Conservation (phyloP, 2,888 invertebrate species). For the Camptogramma bilineatum region DNA sequence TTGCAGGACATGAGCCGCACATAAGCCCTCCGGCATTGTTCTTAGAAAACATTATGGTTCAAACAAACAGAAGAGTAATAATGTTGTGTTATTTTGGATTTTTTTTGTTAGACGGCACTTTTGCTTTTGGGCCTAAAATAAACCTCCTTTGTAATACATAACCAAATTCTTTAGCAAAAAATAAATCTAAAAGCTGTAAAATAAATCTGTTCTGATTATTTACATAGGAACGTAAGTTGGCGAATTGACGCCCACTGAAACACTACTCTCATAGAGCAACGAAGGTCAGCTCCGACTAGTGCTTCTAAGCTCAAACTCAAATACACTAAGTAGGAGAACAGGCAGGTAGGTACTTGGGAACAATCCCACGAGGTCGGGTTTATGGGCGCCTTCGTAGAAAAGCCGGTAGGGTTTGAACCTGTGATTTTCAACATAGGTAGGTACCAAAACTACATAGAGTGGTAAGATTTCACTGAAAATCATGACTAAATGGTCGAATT, state of each 20-base stretch:
- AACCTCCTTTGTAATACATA: too few relatives aligned
- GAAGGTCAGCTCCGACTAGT: not conserved
- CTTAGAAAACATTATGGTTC: too few relatives aligned
- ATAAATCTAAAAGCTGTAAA: too few relatives aligned
- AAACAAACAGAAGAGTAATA: too few relatives aligned
- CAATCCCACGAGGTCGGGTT: conserved; percentile 55
- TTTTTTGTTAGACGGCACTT: too few relatives aligned
- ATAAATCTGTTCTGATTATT: too few relatives aligned
- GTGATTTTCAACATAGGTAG: conserved; percentile 45
- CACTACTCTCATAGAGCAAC: not conserved
- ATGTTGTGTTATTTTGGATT: too few relatives aligned
- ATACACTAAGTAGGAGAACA: not conserved
- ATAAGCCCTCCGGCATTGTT: too few relatives aligned
- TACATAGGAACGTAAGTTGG: too few relatives aligned
- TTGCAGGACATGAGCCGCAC: too few relatives aligned
- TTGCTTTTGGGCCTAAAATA: too few relatives aligned
- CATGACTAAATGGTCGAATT: not conserved
- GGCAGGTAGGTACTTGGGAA: conserved; percentile 45
- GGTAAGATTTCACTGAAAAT: not conserved
- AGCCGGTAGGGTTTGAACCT: conserved; percentile 45
- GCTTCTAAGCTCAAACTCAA: not conserved
- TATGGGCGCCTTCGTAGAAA: conserved; percentile 58
- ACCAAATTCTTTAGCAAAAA: too few relatives aligned
- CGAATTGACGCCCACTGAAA: not conserved
- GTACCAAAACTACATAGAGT: conserved; percentile 1